Evolutionary conservation across 2,888 invertebrate species (phyloP), one percentile per base, ranked within the genome.

Genomic region (Pilophorus perplexus): DNA sequence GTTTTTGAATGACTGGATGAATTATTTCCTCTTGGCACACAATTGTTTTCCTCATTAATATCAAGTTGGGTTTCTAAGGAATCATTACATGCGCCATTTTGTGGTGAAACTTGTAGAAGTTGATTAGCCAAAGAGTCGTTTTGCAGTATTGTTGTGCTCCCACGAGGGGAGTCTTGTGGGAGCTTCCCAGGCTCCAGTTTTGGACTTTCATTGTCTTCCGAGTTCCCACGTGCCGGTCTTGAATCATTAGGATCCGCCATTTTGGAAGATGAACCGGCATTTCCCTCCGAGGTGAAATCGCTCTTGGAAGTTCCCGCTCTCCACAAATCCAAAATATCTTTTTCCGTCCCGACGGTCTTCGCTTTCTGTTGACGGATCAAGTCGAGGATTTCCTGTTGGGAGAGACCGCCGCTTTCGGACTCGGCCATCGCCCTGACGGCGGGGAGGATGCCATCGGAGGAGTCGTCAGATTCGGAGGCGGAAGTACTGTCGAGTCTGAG

Each of bases 361-460:
- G 23, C 14, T n/a, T 28, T 37, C 23, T 64, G 37, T 16, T 76
- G 74, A 48, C 78, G 74, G 1, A 80, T 75, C 27, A 80, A 71
- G 22, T 74, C 68, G 0, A 77, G 77, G 68, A 91, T 86, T 74
- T 87, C 85, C 69, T 82, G 83, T 70, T 86, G 83, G 52, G 88
- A 85, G 73, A 90, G 82, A 68, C 86, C 89, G n/a, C 62, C 55
- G 14, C 64, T 54, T 25, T 46, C 60, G 42, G 16, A 10, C 2
- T 22, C 23, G 3, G 44, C 57, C 23, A 57, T 48, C 23, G 44
- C 33, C 28, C 33, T 14, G 14, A 66, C 18, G 5, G 12, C 18
- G 25, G 54, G 46, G 1, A 18, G 14, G 12, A 38, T 33, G 25
- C 44, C 55, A 20, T 64, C 60, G 50, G 44, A 18, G 22, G 38